Evolutionary conservation across 2,113 vertebrate genomes (phyloP), one percentile per base, ranked within the genome.

Genomic region (Orientallactaga bullata): DNA sequence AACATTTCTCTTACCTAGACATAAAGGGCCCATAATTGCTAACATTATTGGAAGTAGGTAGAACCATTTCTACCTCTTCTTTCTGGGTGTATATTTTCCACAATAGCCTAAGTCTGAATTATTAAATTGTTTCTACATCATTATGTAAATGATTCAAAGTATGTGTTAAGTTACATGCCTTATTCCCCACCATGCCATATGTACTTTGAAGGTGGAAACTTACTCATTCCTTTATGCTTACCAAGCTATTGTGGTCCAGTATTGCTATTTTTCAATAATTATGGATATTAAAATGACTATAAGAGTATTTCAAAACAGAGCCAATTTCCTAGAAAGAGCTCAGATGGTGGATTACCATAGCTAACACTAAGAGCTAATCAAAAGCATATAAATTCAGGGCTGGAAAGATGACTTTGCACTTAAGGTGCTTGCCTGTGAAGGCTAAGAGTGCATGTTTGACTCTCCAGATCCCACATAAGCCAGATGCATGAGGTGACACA

Each of bases 291-390:
- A 95, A 85, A 93, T 83, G 21, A 7, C 58, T n/a, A 47, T 77
- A 23, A 80, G 42, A 23, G 35, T 90, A 80, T 18, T 77, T 42
- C 68, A 79, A 81, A 35, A 32, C 61, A 89, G 26, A 91, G 20
- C 3, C 68, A 76, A 86, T 92, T 93, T 89, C 0, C 73, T 76
- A 65, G 51, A 89, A 91, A 88, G 42, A 82, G 24, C 37, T 94
- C 23, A 37, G 20, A 85, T 77, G 3, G 24, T 61, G 11, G 11
- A 47, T 83, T 74, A 47, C 42, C 6, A 66, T 83, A 39, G 24
- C 16, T 28, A 26, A 8, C 12, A 76, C 12, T 74, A 58, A 55
- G 28, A 88, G 51, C 13, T 20, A 47, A 91, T 90, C 69, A 30
- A 81, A 83, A 77, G 24, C 8, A 65, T n/a, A n/a, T n/a, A n/a